A percentile compares a stretch with the other conserved stretches of the same genome.
Evolutionary conservation across 2,888 invertebrate genomes (phyloP).

Genomic region (Machimus rusticus): DNA sequence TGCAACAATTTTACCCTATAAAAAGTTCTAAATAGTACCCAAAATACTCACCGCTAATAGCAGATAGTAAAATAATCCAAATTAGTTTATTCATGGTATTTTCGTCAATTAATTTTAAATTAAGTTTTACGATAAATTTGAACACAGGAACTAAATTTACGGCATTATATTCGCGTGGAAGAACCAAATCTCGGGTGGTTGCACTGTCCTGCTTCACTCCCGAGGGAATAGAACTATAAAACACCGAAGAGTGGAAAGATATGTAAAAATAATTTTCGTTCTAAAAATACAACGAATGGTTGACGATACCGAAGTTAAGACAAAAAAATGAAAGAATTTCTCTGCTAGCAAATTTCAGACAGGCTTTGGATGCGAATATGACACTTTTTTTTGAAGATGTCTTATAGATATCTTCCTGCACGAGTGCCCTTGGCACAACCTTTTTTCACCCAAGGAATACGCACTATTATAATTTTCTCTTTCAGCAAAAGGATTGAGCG

Average conservation of each 20-base stretch:
- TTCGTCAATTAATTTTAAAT: not conserved
- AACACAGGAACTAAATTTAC: not conserved
- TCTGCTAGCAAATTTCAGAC: not conserved
- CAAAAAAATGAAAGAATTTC: not conserved
- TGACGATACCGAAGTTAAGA: not conserved
- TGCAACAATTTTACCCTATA: not conserved
- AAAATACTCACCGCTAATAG: constrained; percentile 3
- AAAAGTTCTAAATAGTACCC: not conserved
- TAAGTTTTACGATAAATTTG: not conserved
- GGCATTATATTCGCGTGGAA: not conserved
- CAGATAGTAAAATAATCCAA: constrained; percentile 17
- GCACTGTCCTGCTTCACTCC: constrained; percentile 6
- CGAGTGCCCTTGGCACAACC: not conserved
- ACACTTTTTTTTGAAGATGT: not conserved
- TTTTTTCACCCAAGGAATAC: not conserved
- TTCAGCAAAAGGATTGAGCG: not conserved
- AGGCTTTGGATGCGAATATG: not conserved
- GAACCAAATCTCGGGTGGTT: not conserved
- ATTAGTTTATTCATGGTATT: not conserved
- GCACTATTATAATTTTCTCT: not conserved
- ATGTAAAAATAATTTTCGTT: not conserved
- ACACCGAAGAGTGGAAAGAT: not conserved
- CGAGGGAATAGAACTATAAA: not conserved
- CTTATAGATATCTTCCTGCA: not conserved
- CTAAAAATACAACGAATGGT: not conserved